Base-by-base conservation (phyloP, 1,140 invertebrate genomes). In the Heterodera schachtii region DNA sequence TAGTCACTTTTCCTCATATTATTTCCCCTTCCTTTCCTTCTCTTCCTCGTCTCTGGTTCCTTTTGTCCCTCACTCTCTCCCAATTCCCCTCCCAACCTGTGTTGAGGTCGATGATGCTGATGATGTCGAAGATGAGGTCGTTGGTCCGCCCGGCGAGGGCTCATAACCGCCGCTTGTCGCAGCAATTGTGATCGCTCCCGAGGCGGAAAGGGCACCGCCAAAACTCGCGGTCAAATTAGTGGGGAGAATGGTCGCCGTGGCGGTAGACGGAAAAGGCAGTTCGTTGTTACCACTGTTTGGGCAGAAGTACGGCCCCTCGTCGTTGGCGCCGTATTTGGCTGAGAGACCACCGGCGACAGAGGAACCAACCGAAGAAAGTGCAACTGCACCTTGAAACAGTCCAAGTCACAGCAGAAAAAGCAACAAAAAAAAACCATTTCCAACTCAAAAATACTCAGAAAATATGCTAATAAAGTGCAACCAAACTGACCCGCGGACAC, bases 81-180 rank as follows among this genome's bases (percentile, higher is more conserved):
- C 47, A 49, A 19, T 41, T 41, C 5, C 66, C 70, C 44, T 44
- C 70, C 47, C 47, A 41, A 78, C 77, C 44, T 78, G 60, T 64
- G 77, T 49, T 5, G 77, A 78, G 21, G 77, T 69, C 9, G 77
- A 78, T 19, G 77, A 78, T 41, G 77, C 77, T 31, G 77, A 78
- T 7, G 77, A 78, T 41, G 77, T 46, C 47, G 77, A 78, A 13
- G 77, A 78, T 49, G 77, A 78, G 21, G 77, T 66, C 19, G 77
- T 47, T 2, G 77, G 77, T n/a, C 66, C 44, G 31, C 46, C 64
- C 64, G 76, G 69, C 5, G 76, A 69, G 47, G 77, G 77, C 43
- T 78, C 77, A 46, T 78, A 64, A 41, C 60, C 77, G 47, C 66
- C 66, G 19, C 75, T 19, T 43, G 66, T 66, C 43, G 75, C 64